phyloP scores from a whole-genome alignment of 2,113 vertebrate genomes.

The Chelonoidis abingdonii region DNA sequence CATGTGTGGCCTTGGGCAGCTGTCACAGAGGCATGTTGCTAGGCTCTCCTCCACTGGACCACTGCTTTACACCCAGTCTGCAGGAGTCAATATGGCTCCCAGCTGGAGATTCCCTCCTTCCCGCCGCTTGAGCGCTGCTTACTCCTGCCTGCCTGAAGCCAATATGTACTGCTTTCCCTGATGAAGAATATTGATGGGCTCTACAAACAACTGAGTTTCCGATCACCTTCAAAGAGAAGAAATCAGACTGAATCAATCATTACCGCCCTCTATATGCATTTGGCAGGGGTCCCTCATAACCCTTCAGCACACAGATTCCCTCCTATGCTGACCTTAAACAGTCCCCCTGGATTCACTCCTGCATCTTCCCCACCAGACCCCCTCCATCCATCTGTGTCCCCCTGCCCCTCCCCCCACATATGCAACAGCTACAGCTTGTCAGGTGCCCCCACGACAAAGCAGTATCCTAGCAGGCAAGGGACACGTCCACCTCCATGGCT shows the following conservation, averaged over 20 bases:
- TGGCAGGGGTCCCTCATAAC: neutral
- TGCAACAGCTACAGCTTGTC: neutral
- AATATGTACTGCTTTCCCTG: neutral
- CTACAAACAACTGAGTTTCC: neutral
- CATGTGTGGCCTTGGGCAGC: neutral
- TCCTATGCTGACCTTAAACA: neutral
- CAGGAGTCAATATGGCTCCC: neutral
- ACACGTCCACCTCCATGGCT: neutral
- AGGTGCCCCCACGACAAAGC: neutral
- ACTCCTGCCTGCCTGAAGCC: neutral
- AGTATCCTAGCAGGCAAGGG: neutral
- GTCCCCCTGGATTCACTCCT: neutral
- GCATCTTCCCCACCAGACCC: neutral
- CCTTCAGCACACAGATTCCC: neutral
- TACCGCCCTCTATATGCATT: neutral
- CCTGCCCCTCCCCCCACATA: too few relatives aligned
- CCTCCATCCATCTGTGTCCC: neutral
- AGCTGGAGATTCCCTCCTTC: neutral
- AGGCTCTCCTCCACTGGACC: neutral
- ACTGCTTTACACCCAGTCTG: slow-evolving; percentile 13
- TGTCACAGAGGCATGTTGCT: neutral
- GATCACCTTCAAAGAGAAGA: neutral
- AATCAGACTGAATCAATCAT: neutral
- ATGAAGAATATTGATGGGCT: neutral
- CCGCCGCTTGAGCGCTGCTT: neutral